phyloP scores from a whole-genome alignment of 2,888 invertebrate species.

The Mythimna pallens region DNA sequence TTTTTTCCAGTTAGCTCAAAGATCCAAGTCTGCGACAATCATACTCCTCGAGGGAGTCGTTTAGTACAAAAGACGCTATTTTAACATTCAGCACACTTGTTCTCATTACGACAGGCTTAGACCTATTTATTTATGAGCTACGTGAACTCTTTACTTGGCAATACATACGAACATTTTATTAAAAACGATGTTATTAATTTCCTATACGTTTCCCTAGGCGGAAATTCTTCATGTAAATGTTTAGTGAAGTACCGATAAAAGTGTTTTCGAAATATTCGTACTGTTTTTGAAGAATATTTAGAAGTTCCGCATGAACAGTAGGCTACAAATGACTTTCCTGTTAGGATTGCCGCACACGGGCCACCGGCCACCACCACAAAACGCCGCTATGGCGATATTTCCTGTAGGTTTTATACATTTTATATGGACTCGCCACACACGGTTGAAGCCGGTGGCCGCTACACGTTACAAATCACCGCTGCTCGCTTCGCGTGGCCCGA shows the following conservation, averaged over 20 bases:
- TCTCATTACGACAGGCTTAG: conserved; percentile 70
- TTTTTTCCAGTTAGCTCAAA: conserved; percentile 30
- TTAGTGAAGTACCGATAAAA: conserved; percentile 30
- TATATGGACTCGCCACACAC: no score
- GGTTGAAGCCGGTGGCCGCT: no score
- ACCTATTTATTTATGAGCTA: conserved; percentile 71
- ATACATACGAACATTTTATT: conserved; percentile 56
- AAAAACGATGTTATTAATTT: conserved; percentile 58
- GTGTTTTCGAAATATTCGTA: conserved; percentile 17
- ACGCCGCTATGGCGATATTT: no score
- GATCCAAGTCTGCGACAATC: conserved; percentile 50
- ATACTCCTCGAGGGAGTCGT: conserved; percentile 50
- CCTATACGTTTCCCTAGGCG: conserved; percentile 48
- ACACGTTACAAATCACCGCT: no score
- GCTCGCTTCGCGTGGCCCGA: no score
- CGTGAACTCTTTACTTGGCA: conserved; percentile 67
- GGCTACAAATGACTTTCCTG: no score
- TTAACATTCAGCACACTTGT: conserved; percentile 72
- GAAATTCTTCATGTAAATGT: conserved; percentile 33
- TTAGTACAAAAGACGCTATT: conserved; percentile 67
- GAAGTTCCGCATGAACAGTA: no score
- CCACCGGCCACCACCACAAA: no score
- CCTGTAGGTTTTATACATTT: no score
- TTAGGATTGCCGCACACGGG: no score
- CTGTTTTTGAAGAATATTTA: conserved; percentile 8